Evolutionary conservation across 2,888 invertebrate species (phyloP), one percentile per base, ranked within the genome.

Genomic region (Unio pictorum): DNA sequence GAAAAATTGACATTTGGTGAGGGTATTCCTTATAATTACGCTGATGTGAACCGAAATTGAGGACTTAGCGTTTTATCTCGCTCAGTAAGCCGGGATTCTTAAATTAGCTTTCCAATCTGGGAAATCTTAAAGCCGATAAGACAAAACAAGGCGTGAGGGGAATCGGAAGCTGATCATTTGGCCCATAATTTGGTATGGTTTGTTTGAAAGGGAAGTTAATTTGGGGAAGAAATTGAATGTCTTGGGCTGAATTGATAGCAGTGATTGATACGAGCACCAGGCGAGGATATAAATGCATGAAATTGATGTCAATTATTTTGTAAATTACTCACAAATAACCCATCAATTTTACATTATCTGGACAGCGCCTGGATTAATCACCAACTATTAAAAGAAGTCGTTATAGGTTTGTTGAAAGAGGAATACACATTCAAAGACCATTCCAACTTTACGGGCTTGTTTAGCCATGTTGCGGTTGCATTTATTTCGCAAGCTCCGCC

Each of bases 271-370:
- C 69, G 74, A 74, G 71, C 76, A 76, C 74, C 74, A 72, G 74
- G 54, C 66, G 76, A 76, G 74, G 76, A 76, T 74, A 76, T 76
- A 75, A 76, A 76, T 74, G 74, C 71, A 71, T 67, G 68, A 69
- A 76, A 76, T 76, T 73, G 74, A 74, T 76, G 76, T 76, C 76
- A 76, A 76, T 76, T 76, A 76, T 76, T 74, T 69, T 71, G 72
- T 74, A 76, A 76, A 76, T 76, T 76, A 74, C 76, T 76, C 76
- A 74, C 76, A 76, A 76, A 76, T 76, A 76, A 73, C 61, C 76
- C 76, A 76, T 76, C 76, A 76, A 76, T 76, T 76, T 71, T 72
- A 64, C 73, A 76, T 76, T 76, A 76, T 76, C 76, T 76, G 72
- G 76, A 76, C 76, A 76, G 61, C n/a, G 62, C 66, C 67, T 61